Evolutionary conservation across 2,888 invertebrate species (phyloP).

Genomic region (Dasypogon diadema): DNA sequence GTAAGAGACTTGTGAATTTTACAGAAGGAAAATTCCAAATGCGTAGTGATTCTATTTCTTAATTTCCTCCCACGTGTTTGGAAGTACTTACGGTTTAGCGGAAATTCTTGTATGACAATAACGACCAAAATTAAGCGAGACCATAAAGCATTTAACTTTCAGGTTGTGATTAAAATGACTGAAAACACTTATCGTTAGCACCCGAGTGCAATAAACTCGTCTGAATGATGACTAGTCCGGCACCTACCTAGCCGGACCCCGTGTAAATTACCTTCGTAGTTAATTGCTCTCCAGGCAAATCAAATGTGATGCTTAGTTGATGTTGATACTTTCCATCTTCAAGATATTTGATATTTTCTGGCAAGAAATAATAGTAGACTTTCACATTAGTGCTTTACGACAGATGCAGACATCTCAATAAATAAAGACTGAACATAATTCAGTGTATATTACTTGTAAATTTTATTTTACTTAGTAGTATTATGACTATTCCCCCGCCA

Average conservation of each 20-base stretch:
- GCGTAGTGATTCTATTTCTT: too few relatives aligned
- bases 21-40: not conserved
- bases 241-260: not conserved
- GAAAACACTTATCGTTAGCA: conserved; percentile 43
- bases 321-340: not conserved
- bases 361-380: conserved; percentile 4
- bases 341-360: not conserved
- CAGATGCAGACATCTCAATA: conserved; percentile 14
- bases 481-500: not conserved
- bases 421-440: conserved; percentile 33
- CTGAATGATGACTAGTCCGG: conserved; percentile 15
- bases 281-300: conserved; percentile 10
- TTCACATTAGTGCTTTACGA: not conserved
- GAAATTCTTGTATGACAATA: conserved; percentile 3
- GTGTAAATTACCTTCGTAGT: conserved; percentile 30
- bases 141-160: conserved; percentile 27
- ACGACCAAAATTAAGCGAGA: conserved; percentile 17
- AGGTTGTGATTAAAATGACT: conserved; percentile 36
- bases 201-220: conserved; percentile 39
- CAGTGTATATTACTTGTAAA: not conserved
- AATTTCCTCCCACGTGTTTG: not conserved
- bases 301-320: conserved; percentile 1
- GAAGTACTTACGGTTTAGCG: not conserved
- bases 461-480: not conserved
- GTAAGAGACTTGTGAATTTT: not conserved